These are phyloP conservation scores for Pitangus sulphuratus DNA, from an alignment of 2,797 vertebrate species.

Conservation along the genomic window DNA sequence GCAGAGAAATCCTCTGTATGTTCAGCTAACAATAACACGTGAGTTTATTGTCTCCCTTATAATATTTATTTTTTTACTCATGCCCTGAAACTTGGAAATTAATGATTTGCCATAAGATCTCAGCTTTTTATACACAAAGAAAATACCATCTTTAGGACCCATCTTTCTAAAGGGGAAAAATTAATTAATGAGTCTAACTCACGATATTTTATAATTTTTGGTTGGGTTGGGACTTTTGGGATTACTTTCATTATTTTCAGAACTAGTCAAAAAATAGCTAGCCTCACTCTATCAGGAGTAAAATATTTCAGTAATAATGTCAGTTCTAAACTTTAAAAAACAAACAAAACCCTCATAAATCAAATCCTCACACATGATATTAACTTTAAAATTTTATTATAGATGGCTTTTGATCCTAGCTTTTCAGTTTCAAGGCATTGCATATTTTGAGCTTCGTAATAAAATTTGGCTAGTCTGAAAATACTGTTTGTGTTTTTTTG, in stretches of 20 bases:
- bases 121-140: background rate
- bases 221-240: background rate
- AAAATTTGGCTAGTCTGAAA: background rate
- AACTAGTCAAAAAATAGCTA: background rate
- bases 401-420: background rate
- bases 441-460: background rate
- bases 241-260: background rate
- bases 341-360: background rate
- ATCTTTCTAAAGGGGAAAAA: background rate
- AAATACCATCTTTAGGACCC: background rate
- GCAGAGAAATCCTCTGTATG: background rate
- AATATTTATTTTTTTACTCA: background rate
- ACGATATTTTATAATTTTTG: background rate
- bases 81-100: background rate
- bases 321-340: background rate
- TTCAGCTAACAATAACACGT: background rate
- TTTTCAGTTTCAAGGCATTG: background rate
- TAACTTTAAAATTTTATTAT: background rate
- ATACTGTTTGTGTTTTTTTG: background rate
- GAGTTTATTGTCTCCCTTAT: background rate
- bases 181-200: background rate
- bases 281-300: background rate
- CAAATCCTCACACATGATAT: background rate
- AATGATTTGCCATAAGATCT: background rate
- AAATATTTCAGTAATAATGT: background rate